Percentiles rank a stretch among this genome's conserved stretches.
phyloP scores from a whole-genome alignment of 2,888 invertebrate species.

The Nomada hirtipes region DNA sequence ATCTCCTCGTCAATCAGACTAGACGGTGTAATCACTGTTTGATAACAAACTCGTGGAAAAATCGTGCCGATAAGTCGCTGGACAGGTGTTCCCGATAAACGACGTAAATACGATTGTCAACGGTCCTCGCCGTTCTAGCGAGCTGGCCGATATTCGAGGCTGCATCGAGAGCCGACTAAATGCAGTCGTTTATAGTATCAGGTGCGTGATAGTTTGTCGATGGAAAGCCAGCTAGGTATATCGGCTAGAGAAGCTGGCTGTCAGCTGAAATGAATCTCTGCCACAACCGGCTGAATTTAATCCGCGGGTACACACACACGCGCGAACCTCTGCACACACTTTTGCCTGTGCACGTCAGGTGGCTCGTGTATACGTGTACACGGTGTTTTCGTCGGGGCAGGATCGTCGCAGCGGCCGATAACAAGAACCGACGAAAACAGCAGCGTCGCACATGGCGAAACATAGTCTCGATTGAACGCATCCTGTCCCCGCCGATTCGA shows the following conservation, averaged over 20 bases:
- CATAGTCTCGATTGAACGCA: conserved; percentile 13
- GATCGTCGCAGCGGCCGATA: neutral
- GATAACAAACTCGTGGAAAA: too few relatives aligned
- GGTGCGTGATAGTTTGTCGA: neutral
- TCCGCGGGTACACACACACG: neutral
- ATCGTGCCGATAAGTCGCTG: too few relatives aligned
- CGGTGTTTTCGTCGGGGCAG: neutral
- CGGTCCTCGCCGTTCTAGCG: too few relatives aligned
- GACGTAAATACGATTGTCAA: neutral
- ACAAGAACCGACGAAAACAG: conserved; percentile 24
- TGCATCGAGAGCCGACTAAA: neutral
- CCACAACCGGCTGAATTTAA: conserved; percentile 19
- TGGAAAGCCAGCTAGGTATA: neutral
- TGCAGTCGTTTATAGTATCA: conserved; percentile 7
- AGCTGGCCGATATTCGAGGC: too few relatives aligned
- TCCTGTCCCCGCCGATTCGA: too few relatives aligned
- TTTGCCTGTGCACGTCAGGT: conserved; percentile 20
- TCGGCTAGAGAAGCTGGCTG: neutral
- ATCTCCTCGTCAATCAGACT: neutral
- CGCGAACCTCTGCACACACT: neutral
- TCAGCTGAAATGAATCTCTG: conserved; percentile 13
- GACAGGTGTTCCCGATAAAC: neutral
- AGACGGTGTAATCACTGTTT: too few relatives aligned
- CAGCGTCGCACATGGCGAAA: neutral
- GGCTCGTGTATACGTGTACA: conserved; percentile 4